phyloP scores from a whole-genome alignment of 2,888 invertebrate genomes.

The Orthosia cruda region DNA sequence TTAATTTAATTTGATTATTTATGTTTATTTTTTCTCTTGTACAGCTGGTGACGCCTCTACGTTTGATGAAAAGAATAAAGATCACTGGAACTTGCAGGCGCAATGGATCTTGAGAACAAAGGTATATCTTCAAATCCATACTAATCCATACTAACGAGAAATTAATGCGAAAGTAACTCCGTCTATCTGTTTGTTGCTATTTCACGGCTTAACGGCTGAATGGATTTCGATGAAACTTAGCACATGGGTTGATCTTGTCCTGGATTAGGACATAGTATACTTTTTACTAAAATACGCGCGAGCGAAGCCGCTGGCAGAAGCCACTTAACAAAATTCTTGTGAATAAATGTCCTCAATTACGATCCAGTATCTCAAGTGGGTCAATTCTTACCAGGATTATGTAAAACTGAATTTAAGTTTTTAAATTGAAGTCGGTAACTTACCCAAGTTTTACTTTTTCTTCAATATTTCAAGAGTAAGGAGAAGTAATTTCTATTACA shows the following conservation, averaged over 20 bases:
- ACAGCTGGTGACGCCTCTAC: slow-evolving; percentile 65
- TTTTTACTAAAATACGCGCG: too few relatives aligned
- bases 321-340: background rate
- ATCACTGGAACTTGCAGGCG: slow-evolving; percentile 87
- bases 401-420: slow-evolving; percentile 19
- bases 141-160: too few relatives aligned
- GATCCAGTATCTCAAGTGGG: background rate
- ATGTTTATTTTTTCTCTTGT: background rate
- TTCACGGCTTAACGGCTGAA: too few relatives aligned
- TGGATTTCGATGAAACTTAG: too few relatives aligned
- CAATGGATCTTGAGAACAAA: slow-evolving; percentile 85
- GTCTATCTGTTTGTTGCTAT: too few relatives aligned
- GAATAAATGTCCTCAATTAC: background rate
- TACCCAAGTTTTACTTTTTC: slow-evolving; percentile 13
- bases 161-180: too few relatives aligned
- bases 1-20: background rate
- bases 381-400: background rate
- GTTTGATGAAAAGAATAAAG: slow-evolving; percentile 85
- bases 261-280: too few relatives aligned
- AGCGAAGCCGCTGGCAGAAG: too few relatives aligned
- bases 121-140: slow-evolving; percentile 68
- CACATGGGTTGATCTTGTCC: too few relatives aligned
- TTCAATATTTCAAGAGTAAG: background rate
- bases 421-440: slow-evolving; percentile 1
- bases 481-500: background rate